A percentile compares a stretch with the other conserved stretches of the same genome.
Evolutionary conservation across 2,113 vertebrate genomes (phyloP).

Genomic region (Poeciliopsis occidentalis): DNA sequence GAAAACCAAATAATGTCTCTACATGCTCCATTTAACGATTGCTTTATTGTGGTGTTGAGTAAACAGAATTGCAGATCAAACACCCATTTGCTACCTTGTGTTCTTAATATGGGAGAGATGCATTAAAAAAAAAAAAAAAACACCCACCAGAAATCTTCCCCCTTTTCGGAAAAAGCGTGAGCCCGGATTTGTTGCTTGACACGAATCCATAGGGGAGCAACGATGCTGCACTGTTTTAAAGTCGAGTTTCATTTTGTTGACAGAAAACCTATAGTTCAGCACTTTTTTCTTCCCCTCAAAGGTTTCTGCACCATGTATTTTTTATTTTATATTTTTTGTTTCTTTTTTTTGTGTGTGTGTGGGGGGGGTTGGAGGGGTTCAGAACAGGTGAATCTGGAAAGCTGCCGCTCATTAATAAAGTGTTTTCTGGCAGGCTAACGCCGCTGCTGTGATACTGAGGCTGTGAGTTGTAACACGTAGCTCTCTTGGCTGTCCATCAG

Average conservation of each 20-base stretch:
- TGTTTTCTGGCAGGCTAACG: background rate
- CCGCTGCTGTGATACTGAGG: background rate
- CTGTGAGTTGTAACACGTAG: background rate
- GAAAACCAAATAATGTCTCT: background rate
- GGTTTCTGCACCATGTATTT: background rate
- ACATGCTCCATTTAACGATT: background rate
- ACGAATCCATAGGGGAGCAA: background rate
- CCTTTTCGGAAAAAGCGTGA: background rate
- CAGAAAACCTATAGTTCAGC: background rate
- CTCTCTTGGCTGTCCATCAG: background rate
- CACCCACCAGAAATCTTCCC: background rate
- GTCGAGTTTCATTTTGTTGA: background rate
- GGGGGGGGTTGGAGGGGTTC: background rate
- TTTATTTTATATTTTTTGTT: background rate
- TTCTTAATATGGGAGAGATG: background rate
- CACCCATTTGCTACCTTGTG: background rate
- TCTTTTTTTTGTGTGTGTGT: too few species aligned
- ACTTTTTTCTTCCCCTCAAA: background rate
- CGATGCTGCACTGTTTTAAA: background rate
- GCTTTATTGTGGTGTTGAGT: background rate
- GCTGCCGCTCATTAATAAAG: background rate
- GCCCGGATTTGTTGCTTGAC: background rate
- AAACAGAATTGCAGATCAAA: background rate
- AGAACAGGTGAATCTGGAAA: background rate
- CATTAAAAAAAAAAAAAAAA: background rate